Base-by-base conservation (phyloP, 2,113 vertebrate genomes). In the Leptodactylus fuscus region DNA sequence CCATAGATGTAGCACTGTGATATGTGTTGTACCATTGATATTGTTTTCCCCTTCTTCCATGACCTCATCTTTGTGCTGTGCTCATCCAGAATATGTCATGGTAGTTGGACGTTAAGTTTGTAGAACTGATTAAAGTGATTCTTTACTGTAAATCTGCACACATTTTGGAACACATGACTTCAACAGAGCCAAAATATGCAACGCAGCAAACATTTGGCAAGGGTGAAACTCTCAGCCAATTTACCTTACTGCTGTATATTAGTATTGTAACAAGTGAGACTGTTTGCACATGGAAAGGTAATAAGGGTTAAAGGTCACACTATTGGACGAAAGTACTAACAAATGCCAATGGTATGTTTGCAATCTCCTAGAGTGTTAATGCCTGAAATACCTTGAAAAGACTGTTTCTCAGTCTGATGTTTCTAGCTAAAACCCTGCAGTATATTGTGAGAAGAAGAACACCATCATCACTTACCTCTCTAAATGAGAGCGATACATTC, bases 31-130 rank as follows among this genome's bases (percentile, higher is more conserved):
- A 27, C 2, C 36, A 18, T 15, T 48, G 2, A 10, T 76, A 16
- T 48, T 49, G 65, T 76, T 49, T 32, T 4, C n/a, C 16, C 2
- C 73, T 11, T 32, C 27, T 5, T 18, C 2, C 2, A 49, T 29
- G 24, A 51, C 8, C 24, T 49, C 10, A 51, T 49, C 15, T 51
- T 69, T 12, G 29, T 11, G 32, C 32, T 67, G 16, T 67, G 7
- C 41, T 75, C 24, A 29, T 16, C 12, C n/a, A 79, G 20, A 34
- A 79, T 36, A 27, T 44, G 24, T 60, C 7, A 79, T n/a, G 82
- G 85, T 62, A 74, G 65, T 20, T 89, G 92, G 87, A 91, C 90
- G 92, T 94, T 94, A 94, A 94, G 81, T 90, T 75, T 83, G 70
- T 83, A 29, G 74, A 46, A 46, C 34, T 41, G 81, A 83, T 74